Percentiles rank a stretch among this genome's conserved stretches.
phyloP scores from a whole-genome alignment of 1,140 invertebrate species.

The Listronotus oregonensis region DNA sequence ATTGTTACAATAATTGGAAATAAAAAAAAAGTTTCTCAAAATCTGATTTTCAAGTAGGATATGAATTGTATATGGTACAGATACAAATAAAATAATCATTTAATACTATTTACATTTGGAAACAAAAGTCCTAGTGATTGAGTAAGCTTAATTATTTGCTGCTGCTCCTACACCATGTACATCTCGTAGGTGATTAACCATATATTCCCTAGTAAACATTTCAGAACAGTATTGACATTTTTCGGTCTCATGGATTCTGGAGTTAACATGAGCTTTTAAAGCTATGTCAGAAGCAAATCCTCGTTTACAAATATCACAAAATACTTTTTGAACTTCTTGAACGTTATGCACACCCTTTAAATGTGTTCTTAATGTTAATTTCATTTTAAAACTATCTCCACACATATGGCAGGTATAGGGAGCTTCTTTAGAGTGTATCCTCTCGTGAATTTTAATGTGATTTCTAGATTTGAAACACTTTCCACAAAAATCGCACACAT shows the following conservation, averaged over 20 bases:
- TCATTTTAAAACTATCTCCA: conserved; percentile 24
- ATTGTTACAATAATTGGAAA: too few relatives aligned
- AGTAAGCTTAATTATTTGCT: too few relatives aligned
- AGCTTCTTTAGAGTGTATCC: conserved; percentile 23
- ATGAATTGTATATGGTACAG: too few relatives aligned
- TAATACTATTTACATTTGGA: too few relatives aligned
- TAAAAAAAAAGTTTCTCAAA: too few relatives aligned
- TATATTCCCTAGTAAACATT: conserved; percentile 24
- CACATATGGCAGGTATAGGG: conserved; percentile 22
- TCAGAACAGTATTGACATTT: conserved; percentile 23
- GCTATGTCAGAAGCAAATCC: conserved; percentile 18
- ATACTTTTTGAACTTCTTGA: conserved; percentile 19
- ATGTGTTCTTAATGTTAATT: conserved; percentile 17
- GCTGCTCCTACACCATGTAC: not conserved
- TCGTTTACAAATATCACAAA: conserved; percentile 21
- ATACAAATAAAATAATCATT: too few relatives aligned
- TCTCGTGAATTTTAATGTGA: conserved; percentile 22
- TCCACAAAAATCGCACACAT: conserved; percentile 23
- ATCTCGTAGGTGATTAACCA: conserved; percentile 13
- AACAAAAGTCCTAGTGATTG: too few relatives aligned
- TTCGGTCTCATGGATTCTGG: conserved; percentile 22
- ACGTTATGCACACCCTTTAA: conserved; percentile 20
- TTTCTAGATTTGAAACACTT: conserved; percentile 20
- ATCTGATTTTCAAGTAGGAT: too few relatives aligned
- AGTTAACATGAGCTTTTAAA: conserved; percentile 17